Evolutionary conservation across 2,113 vertebrate genomes (phyloP).

Genomic region (Cavia aperea): DNA sequence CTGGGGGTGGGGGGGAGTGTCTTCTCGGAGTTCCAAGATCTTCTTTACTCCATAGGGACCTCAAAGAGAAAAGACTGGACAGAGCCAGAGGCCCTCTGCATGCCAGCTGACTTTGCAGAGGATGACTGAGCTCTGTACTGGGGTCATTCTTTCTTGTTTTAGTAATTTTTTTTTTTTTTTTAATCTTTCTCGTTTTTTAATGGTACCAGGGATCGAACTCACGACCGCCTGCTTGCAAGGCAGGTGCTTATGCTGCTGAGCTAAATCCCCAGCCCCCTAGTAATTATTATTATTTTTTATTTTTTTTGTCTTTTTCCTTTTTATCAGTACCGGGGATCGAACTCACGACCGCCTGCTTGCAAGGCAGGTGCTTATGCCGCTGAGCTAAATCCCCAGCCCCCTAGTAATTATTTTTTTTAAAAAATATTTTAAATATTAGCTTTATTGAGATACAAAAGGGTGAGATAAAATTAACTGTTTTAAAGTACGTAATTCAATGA

Average conservation of each 20-base stretch:
- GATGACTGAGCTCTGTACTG: background rate
- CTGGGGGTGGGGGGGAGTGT: no score
- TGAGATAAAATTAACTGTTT: background rate
- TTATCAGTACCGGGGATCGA: no score
- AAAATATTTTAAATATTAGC: background rate
- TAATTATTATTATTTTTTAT: background rate
- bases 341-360: no score
- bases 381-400: no score
- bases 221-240: no score
- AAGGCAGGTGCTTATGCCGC: no score
- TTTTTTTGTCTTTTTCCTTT: no score
- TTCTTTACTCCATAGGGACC: background rate
- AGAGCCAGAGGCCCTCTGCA: background rate
- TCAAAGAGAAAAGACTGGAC: background rate
- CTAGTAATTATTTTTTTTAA: no score
- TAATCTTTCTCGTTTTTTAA: no score
- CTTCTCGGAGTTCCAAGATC: background rate
- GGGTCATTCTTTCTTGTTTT: background rate
- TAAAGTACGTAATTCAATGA: background rate
- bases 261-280: background rate
- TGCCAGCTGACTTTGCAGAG: background rate
- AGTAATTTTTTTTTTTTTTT: background rate
- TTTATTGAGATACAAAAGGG: background rate
- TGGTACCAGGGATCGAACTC: no score
- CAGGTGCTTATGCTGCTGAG: no score